Conservation (phyloP, 2,888 invertebrate genomes). For the Drosophila paracracens region DNA sequence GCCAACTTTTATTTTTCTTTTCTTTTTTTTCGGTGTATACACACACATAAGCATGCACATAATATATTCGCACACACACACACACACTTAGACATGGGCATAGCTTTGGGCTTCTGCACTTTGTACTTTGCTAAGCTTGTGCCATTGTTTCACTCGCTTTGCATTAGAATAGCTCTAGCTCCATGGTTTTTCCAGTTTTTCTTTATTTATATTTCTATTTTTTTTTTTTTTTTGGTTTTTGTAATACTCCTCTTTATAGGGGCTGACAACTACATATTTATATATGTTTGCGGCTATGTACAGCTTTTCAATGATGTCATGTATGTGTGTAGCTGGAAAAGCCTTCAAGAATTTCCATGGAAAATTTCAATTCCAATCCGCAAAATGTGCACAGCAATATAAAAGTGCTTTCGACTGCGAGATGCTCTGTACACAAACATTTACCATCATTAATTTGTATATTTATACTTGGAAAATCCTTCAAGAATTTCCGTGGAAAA, state of each 20-base stretch:
- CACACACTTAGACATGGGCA: conserved; percentile 1
- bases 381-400: not conserved
- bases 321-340: not conserved
- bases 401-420: not conserved
- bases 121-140: conserved; percentile 40
- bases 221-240: not conserved
- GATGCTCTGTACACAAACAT: not conserved
- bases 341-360: not conserved
- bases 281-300: not conserved
- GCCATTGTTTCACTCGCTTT: conserved; percentile 41
- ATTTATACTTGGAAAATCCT: not conserved
- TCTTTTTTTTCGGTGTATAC: conserved; percentile 51
- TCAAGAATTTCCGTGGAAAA: not conserved
- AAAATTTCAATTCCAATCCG: not conserved
- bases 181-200: conserved; percentile 33
- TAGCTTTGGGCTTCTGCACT: conserved; percentile 32
- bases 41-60: not conserved
- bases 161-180: conserved; percentile 38
- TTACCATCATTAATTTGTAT: not conserved
- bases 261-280: not conserved
- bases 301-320: conserved; percentile 21
- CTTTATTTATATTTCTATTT: not conserved
- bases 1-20: conserved; percentile 36
- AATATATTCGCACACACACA: conserved; percentile 14
- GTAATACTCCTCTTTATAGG: conserved; percentile 4